Evolutionary conservation across 2,113 vertebrate genomes (phyloP).

Genomic region (Hucho hucho): DNA sequence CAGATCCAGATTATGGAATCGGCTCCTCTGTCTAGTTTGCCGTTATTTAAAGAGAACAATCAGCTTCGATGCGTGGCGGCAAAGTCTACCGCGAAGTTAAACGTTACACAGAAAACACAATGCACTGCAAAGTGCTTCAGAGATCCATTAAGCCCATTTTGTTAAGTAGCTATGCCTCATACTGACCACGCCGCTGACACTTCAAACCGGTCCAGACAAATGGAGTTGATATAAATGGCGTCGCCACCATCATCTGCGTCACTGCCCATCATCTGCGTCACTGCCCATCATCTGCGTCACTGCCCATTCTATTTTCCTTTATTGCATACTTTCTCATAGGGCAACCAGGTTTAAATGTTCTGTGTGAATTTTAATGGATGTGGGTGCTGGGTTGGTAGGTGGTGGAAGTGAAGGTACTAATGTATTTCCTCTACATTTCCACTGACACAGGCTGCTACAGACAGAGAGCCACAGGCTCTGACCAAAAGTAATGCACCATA

Average conservation of each 20-base stretch:
- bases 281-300: no score
- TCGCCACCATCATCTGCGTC: background rate
- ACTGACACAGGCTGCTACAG: background rate
- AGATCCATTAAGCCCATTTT: conserved; percentile 1
- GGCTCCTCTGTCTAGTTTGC: background rate
- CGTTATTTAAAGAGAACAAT: background rate
- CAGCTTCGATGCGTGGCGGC: background rate
- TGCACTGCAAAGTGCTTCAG: background rate
- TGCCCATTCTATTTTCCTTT: background rate
- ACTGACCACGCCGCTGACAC: background rate
- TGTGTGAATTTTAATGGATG: background rate
- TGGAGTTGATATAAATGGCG: background rate
- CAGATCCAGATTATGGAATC: background rate
- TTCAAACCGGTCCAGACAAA: background rate
- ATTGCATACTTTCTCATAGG: background rate
- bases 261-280: background rate
- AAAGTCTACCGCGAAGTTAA: background rate
- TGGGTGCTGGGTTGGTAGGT: background rate
- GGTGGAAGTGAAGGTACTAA: background rate
- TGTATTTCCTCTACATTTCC: background rate
- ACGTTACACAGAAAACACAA: background rate
- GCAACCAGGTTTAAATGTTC: background rate
- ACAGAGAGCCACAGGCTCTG: no score
- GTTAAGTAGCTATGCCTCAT: background rate
- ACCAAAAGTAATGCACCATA: no score